phyloP scores from a whole-genome alignment of 1,140 invertebrate species.

The Myzus persicae region DNA sequence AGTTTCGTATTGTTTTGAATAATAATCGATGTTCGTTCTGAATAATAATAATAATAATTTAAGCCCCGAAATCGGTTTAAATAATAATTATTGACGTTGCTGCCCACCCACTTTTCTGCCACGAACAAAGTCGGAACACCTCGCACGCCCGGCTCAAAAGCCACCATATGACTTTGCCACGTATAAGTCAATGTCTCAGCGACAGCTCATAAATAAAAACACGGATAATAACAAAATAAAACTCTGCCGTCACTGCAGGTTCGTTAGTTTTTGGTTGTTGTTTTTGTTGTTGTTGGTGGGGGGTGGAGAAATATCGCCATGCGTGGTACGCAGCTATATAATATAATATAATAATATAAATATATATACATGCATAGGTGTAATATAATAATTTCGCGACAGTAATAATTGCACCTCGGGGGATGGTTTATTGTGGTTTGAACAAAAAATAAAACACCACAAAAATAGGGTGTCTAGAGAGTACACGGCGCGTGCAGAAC shows the following conservation, averaged over 20 bases:
- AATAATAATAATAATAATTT: neutral
- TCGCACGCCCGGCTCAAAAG: neutral
- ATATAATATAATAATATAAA: neutral
- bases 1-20: neutral
- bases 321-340: neutral
- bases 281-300: no score
- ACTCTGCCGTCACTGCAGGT: neutral
- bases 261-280: neutral
- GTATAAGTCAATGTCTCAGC: neutral
- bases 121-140: neutral
- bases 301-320: neutral
- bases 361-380: neutral
- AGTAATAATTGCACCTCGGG: conserved; percentile 36
- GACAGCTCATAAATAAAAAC: neutral
- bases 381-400: conserved; percentile 33
- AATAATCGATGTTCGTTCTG: neutral
- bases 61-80: neutral
- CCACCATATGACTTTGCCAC: neutral
- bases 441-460: neutral
- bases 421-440: conserved; percentile 39
- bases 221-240: neutral
- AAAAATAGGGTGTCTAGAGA: conserved; percentile 13
- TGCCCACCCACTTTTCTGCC: neutral
- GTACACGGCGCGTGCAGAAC: neutral
- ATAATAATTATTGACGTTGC: neutral